These are phyloP conservation scores for Saxidomus purpurata DNA, from an alignment of 1,140 invertebrate genomes.

Conservation along the genomic window DNA sequence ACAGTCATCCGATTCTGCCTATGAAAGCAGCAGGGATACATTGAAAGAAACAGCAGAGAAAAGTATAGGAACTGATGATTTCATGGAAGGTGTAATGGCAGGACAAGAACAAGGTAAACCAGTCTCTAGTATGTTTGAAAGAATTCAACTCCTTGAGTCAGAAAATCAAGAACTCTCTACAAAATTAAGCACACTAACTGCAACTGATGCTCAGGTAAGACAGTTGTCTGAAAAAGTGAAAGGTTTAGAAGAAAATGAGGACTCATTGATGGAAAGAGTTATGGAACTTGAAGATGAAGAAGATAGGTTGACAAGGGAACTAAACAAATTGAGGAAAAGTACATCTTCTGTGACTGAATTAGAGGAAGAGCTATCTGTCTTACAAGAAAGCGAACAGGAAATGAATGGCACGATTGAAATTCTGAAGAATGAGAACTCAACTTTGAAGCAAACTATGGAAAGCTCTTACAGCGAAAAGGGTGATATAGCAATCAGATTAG, in stretches of 20 bases:
- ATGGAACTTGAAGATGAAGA: constrained; percentile 83
- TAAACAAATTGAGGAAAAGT: constrained; percentile 66
- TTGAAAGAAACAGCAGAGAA: constrained; percentile 46
- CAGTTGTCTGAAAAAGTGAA: constrained; percentile 78
- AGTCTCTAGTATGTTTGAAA: constrained; percentile 77
- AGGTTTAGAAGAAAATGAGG: constrained; percentile 80
- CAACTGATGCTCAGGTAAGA: constrained; percentile 71
- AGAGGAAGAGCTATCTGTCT: constrained; percentile 50
- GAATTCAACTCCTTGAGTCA: constrained; percentile 76
- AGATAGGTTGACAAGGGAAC: constrained; percentile 72
- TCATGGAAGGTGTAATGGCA: constrained; percentile 63
- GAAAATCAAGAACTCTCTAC: constrained; percentile 74
- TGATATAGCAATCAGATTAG: constrained; percentile 60
- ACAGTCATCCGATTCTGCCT: constrained; percentile 35
- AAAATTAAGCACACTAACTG: constrained; percentile 70
- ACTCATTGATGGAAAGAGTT: constrained; percentile 82
- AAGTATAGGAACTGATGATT: constrained; percentile 67
- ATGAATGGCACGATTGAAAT: constrained; percentile 66
- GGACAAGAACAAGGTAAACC: constrained; percentile 65
- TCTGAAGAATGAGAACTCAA: constrained; percentile 65
- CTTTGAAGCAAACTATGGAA: constrained; percentile 54
- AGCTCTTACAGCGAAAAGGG: constrained; percentile 55
- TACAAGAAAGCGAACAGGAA: constrained; percentile 65
- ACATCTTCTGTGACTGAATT: constrained; percentile 41
- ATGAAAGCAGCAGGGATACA: constrained; percentile 15